Conservation (phyloP, 1,140 invertebrate genomes). For the Babylonia areolata region DNA sequence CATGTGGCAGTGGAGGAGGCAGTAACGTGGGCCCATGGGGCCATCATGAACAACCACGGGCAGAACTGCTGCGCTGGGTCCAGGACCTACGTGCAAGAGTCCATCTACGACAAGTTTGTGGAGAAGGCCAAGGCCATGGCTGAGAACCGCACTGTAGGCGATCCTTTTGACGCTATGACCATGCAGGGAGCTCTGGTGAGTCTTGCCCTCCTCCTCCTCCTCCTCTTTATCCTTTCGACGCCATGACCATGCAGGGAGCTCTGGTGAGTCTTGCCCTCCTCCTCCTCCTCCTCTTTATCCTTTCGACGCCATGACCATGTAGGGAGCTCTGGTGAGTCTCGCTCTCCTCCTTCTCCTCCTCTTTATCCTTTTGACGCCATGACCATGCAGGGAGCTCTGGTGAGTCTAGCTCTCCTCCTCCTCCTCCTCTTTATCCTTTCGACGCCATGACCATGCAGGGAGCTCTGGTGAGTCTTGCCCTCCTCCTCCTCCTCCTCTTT, state of each 20-base stretch:
- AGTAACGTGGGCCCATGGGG: slow-evolving; percentile 84
- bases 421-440: no score
- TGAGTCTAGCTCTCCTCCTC: slow-evolving; percentile 73
- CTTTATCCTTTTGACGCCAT: slow-evolving; percentile 85
- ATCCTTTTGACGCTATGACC: slow-evolving; percentile 84
- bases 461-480: no score
- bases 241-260: slow-evolving; percentile 85
- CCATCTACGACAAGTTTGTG: slow-evolving; percentile 72
- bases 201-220: no score
- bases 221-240: slow-evolving; percentile 88
- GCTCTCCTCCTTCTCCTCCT: no score
- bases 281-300: no score
- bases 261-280: slow-evolving; percentile 81
- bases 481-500: no score
- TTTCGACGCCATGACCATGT: slow-evolving; percentile 81
- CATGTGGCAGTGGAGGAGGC: slow-evolving; percentile 84
- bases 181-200: slow-evolving; percentile 89
- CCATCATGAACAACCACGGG: slow-evolving; percentile 86
- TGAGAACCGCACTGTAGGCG: slow-evolving; percentile 82
- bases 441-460: no score
- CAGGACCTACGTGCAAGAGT: slow-evolving; percentile 69
- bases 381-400: slow-evolving; percentile 89
- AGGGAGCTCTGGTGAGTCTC: slow-evolving; percentile 87
- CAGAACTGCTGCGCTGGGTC: slow-evolving; percentile 71
- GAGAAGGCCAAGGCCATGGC: slow-evolving; percentile 80